A percentile compares a stretch with the other conserved stretches of the same genome.
These are phyloP conservation scores for Todus mexicanus DNA, from an alignment of 2,797 vertebrate genomes.

Conservation along the genomic window DNA sequence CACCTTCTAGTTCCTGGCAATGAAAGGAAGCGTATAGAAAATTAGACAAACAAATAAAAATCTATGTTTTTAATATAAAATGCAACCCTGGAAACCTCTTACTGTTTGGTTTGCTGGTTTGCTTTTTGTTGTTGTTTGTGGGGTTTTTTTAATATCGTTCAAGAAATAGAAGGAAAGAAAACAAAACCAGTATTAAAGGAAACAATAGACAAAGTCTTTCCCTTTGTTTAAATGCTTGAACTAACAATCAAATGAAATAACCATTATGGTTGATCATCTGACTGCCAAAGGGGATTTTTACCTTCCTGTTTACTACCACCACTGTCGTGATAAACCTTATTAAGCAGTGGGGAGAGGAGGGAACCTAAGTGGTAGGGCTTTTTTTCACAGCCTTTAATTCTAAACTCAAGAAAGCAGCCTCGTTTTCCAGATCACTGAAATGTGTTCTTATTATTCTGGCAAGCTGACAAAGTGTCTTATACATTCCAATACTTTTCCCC, in stretches of 20 bases:
- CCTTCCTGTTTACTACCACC: not conserved
- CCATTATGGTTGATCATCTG: not conserved
- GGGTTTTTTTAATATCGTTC: not conserved
- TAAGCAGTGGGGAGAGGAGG: not conserved
- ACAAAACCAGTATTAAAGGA: not conserved
- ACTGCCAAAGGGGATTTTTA: not conserved
- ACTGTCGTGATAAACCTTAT: not conserved
- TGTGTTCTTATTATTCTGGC: not conserved
- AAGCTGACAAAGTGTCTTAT: not conserved
- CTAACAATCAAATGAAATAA: not conserved
- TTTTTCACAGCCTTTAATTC: not conserved
- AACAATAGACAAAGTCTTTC: not conserved
- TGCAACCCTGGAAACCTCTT: not conserved
- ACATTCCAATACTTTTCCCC: not conserved
- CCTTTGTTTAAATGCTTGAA: constrained; percentile 7
- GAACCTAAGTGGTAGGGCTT: not conserved
- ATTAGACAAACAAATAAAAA: constrained; percentile 46
- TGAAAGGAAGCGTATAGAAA: not conserved
- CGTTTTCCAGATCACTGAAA: not conserved
- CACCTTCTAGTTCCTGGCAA: constrained; percentile 10
- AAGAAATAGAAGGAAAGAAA: not conserved
- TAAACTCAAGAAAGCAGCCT: not conserved
- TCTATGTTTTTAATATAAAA: constrained; percentile 24
- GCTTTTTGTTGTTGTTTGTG: too few species aligned
- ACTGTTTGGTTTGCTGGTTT: not conserved